Evolutionary conservation across 1,140 invertebrate genomes (phyloP).

Genomic region (Helicorthomorpha holstii): DNA sequence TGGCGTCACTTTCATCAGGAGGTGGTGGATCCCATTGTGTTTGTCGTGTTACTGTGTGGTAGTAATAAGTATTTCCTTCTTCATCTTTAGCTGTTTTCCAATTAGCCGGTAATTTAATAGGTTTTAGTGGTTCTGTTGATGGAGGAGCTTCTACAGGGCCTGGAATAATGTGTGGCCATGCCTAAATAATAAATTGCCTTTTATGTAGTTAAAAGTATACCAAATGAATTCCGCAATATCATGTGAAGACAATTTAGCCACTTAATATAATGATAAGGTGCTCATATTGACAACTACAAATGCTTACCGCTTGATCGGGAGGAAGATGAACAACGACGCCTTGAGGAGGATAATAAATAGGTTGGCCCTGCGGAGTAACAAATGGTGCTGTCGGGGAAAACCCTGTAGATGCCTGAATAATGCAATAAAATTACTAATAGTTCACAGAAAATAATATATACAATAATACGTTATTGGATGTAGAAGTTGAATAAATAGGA

Average conservation of each 20-base stretch:
- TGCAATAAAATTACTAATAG: no score
- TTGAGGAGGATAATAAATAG: background rate
- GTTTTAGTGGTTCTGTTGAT: slow-evolving; percentile 29
- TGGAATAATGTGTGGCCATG: background rate
- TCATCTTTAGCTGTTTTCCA: slow-evolving; percentile 70
- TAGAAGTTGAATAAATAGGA: background rate
- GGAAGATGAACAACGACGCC: background rate
- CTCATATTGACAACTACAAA: no score
- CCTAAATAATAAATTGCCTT: background rate
- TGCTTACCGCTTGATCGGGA: slow-evolving; percentile 2
- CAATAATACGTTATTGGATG: background rate
- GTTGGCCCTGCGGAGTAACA: background rate
- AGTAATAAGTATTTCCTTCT: slow-evolving; percentile 75
- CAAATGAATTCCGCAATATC: no score
- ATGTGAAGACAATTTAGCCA: no score
- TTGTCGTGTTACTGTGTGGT: slow-evolving; percentile 61
- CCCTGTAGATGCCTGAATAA: no score
- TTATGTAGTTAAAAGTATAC: no score
- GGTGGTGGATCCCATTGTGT: slow-evolving; percentile 32
- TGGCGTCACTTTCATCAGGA: slow-evolving; percentile 28
- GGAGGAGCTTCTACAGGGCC: slow-evolving; percentile 17
- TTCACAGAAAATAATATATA: no score
- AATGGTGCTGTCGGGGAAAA: no score
- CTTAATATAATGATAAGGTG: no score
- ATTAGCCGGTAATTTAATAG: slow-evolving; percentile 53